These are phyloP conservation scores for Sorex araneus DNA, from an alignment of 2,113 vertebrate genomes.

Conservation along the genomic window DNA sequence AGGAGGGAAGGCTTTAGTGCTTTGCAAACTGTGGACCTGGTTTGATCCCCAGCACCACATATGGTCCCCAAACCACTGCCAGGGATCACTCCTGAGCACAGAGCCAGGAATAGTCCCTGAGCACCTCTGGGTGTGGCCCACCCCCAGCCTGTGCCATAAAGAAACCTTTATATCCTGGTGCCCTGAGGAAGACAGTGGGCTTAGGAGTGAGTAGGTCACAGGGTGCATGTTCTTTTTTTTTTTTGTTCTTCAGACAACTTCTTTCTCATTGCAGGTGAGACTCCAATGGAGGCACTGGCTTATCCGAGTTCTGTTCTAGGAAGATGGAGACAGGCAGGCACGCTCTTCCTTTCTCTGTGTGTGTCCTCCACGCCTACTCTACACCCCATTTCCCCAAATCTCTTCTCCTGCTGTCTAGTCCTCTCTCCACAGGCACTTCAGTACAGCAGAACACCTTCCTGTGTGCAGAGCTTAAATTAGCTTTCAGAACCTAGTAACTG, in stretches of 20 bases:
- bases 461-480: not conserved
- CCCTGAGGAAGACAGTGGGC: not conserved
- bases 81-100: too few relatives aligned
- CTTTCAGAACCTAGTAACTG: slow-evolving; percentile 30
- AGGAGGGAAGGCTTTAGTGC: too few relatives aligned
- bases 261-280: not conserved
- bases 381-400: not conserved
- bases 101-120: too few relatives aligned
- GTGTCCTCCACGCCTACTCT: not conserved
- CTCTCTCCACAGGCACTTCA: not conserved
- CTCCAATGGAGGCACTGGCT: not conserved
- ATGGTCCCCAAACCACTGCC: too few relatives aligned
- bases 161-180: not conserved
- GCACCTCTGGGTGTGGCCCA: too few relatives aligned
- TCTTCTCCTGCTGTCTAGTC: not conserved
- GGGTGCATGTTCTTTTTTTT: too few relatives aligned
- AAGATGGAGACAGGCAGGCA: not conserved
- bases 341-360: not conserved
- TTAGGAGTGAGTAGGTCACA: not conserved
- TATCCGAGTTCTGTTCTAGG: not conserved
- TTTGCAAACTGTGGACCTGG: too few relatives aligned
- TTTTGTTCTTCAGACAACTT: not conserved
- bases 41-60: too few relatives aligned
- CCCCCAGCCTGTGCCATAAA: too few relatives aligned
- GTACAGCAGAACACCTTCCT: not conserved